Conservation (phyloP, 2,888 invertebrate genomes). For the Drosophila hawaiiensis region DNA sequence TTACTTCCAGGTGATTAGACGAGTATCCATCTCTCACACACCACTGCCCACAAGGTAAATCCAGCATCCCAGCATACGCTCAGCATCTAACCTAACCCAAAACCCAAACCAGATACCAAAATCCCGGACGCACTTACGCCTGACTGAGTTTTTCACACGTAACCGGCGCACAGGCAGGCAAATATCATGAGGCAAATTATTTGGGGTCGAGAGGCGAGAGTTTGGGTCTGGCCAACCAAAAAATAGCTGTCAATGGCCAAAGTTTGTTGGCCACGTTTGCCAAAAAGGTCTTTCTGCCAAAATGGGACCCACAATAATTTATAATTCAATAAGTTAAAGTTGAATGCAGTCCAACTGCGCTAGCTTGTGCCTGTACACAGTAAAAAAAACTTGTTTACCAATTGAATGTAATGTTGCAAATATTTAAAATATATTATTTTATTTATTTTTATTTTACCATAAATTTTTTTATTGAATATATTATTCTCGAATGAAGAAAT, state of each 20-base stretch:
- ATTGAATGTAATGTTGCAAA: not conserved
- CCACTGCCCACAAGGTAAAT: slow-evolving; percentile 41
- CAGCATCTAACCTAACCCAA: slow-evolving; percentile 33
- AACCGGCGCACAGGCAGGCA: slow-evolving; percentile 36
- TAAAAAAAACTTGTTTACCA: not conserved
- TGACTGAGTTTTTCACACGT: slow-evolving; percentile 78
- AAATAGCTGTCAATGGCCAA: slow-evolving; percentile 77
- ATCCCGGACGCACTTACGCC: slow-evolving; percentile 71
- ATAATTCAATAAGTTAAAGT: slow-evolving; percentile 81
- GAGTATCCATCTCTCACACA: slow-evolving; percentile 75
- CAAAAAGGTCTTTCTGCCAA: slow-evolving; percentile 33
- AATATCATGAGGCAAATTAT: slow-evolving; percentile 75
- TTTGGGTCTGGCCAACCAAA: slow-evolving; percentile 42
- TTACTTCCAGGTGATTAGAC: slow-evolving; percentile 80
- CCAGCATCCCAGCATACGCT: not conserved
- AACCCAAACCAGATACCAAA: slow-evolving; percentile 28
- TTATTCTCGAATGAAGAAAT: not conserved
- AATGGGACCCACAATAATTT: slow-evolving; percentile 62
- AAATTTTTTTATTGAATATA: not conserved
- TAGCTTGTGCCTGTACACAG: slow-evolving; percentile 25
- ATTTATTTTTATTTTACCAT: not conserved
- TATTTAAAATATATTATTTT: not conserved
- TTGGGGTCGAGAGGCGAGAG: slow-evolving; percentile 49
- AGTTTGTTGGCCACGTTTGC: slow-evolving; percentile 66
- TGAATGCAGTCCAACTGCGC: slow-evolving; percentile 71